A percentile compares a stretch with the other conserved stretches of the same genome.
Conservation (phyloP, 92 coral and sea anemone species). For the Zoanthus gigantus region DNA sequence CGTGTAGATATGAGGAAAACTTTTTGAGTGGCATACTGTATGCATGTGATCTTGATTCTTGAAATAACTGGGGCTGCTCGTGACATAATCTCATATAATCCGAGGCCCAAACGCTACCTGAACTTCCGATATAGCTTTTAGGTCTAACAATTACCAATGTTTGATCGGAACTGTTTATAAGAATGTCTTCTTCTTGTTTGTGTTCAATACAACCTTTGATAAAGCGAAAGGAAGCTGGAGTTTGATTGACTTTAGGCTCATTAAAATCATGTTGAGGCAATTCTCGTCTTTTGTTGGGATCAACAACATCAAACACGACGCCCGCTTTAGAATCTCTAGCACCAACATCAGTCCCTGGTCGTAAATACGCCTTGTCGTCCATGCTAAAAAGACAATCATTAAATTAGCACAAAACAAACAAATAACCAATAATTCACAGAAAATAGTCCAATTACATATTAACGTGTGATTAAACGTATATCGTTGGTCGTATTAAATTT, state of each 20-base stretch:
- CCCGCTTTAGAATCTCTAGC: constrained; percentile 58
- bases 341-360: constrained; percentile 68
- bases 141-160: constrained; percentile 39
- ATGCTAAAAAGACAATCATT: neutral
- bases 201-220: constrained; percentile 39
- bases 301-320: constrained; percentile 48
- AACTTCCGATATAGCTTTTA: constrained; percentile 49
- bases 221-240: constrained; percentile 57
- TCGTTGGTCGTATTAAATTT: constrained; percentile 1
- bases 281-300: constrained; percentile 36
- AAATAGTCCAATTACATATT: constrained; percentile 1
- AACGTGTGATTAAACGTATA: constrained; percentile 3
- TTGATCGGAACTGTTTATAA: constrained; percentile 44
- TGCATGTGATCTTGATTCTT: constrained; percentile 7
- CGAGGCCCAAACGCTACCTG: constrained; percentile 54
- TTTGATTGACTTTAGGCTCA: constrained; percentile 57
- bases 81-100: constrained; percentile 40
- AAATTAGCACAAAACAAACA: neutral
- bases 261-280: constrained; percentile 53
- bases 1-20: constrained; percentile 18
- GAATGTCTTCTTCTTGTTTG: constrained; percentile 14
- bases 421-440: constrained; percentile 2
- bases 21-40: neutral
- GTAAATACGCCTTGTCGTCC: constrained; percentile 41
- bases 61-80: constrained; percentile 23